These are phyloP conservation scores for Pollenia griseotomentosa DNA, from an alignment of 2,888 invertebrate species.

Conservation along the genomic window DNA sequence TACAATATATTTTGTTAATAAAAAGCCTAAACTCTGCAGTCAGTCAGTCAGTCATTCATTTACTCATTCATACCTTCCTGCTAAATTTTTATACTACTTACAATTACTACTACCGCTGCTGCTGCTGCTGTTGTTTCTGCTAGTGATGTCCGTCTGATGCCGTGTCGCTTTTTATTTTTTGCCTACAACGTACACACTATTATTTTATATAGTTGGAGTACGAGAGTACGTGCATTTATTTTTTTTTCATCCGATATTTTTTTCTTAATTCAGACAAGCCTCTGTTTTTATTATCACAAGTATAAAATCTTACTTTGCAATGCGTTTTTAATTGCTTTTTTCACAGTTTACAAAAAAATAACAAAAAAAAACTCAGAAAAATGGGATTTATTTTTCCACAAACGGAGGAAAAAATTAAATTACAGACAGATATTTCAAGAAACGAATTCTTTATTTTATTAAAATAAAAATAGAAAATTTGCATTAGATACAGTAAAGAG, in stretches of 20 bases:
- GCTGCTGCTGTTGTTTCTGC: constrained; percentile 32
- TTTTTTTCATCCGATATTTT: constrained; percentile 57
- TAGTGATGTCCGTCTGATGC: constrained; percentile 38
- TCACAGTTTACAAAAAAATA: constrained; percentile 69
- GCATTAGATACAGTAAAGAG: no score
- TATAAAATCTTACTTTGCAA: constrained; percentile 73
- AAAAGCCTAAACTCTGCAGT: constrained; percentile 54
- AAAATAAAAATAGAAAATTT: no score
- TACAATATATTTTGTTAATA: constrained; percentile 65
- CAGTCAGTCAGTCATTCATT: constrained; percentile 44
- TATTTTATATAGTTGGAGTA: constrained; percentile 70
- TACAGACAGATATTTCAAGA: constrained; percentile 19
- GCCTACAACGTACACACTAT: constrained; percentile 69
- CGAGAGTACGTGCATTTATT: constrained; percentile 72
- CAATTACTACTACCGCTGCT: constrained; percentile 43
- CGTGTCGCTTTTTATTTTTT: constrained; percentile 43
- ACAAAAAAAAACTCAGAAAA: constrained; percentile 60
- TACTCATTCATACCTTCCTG: constrained; percentile 66
- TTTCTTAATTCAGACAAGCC: constrained; percentile 65
- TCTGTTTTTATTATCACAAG: constrained; percentile 69
- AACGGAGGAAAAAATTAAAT: constrained; percentile 48
- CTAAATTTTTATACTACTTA: constrained; percentile 48
- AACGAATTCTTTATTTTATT: no score
- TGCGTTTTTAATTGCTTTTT: constrained; percentile 76
- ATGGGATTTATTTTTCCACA: constrained; percentile 72